These are phyloP conservation scores for Trypoxylon attenuatum DNA, from an alignment of 2,888 invertebrate genomes.

Conservation along the genomic window DNA sequence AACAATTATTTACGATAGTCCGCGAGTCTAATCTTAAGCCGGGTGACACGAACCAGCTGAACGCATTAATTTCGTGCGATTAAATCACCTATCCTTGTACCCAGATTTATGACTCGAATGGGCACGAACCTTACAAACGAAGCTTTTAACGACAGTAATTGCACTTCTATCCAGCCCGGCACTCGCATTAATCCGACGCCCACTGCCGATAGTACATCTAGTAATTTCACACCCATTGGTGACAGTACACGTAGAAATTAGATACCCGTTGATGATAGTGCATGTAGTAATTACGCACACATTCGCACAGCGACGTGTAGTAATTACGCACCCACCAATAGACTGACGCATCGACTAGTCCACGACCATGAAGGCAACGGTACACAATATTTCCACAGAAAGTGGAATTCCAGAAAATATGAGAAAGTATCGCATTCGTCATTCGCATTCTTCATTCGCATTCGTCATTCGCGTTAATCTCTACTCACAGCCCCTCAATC, in stretches of 20 bases:
- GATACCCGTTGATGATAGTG: slow-evolving; percentile 40
- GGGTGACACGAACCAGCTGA: background rate
- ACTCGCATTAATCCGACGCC: slow-evolving; percentile 12
- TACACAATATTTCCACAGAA: too few relatives aligned
- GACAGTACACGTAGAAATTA: slow-evolving; percentile 36
- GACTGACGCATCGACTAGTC: too few relatives aligned
- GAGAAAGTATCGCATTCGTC: too few relatives aligned
- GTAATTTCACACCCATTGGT: slow-evolving; percentile 41
- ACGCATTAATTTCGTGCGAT: background rate
- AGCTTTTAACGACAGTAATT: slow-evolving; percentile 4
- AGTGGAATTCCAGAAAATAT: too few relatives aligned
- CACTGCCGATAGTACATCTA: slow-evolving; percentile 14
- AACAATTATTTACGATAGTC: background rate
- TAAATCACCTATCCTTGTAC: background rate
- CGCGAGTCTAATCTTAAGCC: background rate
- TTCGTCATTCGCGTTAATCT: too few relatives aligned
- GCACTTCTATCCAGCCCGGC: background rate
- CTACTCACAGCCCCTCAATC: too few relatives aligned
- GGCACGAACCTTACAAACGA: background rate
- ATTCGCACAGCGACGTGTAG: slow-evolving; percentile 31
- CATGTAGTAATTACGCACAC: slow-evolving; percentile 40
- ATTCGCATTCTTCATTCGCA: too few relatives aligned
- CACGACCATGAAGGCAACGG: too few relatives aligned
- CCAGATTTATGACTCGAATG: background rate
- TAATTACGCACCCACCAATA: slow-evolving; percentile 36